Conservation (phyloP, 2,888 invertebrate species). For the Fragum sueziense region DNA sequence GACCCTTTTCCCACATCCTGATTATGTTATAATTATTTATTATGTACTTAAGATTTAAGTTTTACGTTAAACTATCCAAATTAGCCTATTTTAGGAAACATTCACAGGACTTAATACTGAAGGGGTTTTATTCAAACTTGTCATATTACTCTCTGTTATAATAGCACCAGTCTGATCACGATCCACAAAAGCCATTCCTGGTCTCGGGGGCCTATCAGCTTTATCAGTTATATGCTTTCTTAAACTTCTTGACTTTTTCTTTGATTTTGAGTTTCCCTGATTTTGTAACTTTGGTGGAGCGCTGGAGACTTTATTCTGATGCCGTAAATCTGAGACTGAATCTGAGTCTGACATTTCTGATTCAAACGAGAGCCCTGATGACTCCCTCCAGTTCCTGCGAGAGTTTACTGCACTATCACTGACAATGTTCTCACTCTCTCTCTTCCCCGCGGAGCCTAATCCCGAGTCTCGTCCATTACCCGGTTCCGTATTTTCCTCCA, state of each 20-base stretch:
- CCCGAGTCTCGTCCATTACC: slow-evolving; percentile 71
- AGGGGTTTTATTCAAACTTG: slow-evolving; percentile 11
- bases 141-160: not conserved
- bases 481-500: slow-evolving; percentile 51
- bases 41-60: too few species aligned
- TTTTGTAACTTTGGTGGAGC: slow-evolving; percentile 58
- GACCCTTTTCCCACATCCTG: too few species aligned
- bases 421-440: slow-evolving; percentile 29
- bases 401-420: not conserved
- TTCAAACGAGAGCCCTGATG: slow-evolving; percentile 36
- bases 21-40: too few species aligned
- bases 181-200: slow-evolving; percentile 50
- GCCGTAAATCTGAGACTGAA: slow-evolving; percentile 22
- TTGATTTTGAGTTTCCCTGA: slow-evolving; percentile 28
- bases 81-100: slow-evolving; percentile 47
- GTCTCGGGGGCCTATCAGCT: slow-evolving; percentile 48
- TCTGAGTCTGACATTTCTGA: slow-evolving; percentile 57
- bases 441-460: slow-evolving; percentile 66
- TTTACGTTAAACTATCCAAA: too few species aligned
- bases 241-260: slow-evolving; percentile 58
- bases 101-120: slow-evolving; percentile 50
- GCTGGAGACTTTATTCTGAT: slow-evolving; percentile 48
- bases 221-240: slow-evolving; percentile 29
- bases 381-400: slow-evolving; percentile 41
- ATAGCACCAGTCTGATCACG: not conserved